Conservation (phyloP, 2,113 vertebrate genomes). For the Scortum barcoo region DNA sequence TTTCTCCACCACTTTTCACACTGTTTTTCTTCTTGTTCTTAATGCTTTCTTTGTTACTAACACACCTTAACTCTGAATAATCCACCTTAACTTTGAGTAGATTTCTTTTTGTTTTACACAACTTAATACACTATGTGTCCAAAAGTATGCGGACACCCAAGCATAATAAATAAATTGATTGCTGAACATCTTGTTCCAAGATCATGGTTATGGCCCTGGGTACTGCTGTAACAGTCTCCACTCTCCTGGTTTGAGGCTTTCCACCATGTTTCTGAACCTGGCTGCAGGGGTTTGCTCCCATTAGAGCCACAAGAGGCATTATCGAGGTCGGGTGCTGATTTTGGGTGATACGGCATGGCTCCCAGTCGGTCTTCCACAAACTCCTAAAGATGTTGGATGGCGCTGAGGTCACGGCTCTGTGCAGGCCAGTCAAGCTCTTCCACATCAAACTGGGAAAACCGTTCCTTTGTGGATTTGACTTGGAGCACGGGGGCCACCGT, state of each 20-base stretch:
- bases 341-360: background rate
- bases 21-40: background rate
- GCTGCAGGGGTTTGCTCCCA: background rate
- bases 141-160: background rate
- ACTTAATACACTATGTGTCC: background rate
- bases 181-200: background rate
- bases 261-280: background rate
- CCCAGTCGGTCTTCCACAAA: no score
- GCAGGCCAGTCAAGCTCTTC: background rate
- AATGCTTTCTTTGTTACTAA: background rate
- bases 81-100: background rate
- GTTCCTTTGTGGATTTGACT: background rate
- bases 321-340: background rate
- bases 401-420: background rate
- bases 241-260: background rate
- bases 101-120: background rate
- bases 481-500: background rate
- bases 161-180: background rate
- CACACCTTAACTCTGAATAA: background rate
- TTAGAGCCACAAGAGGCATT: constrained; percentile 4
- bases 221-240: background rate
- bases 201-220: background rate
- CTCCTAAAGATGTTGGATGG: background rate
- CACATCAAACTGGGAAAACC: background rate
- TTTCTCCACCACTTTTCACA: constrained; percentile 1